Percentiles rank a stretch among this genome's conserved stretches.
These are phyloP conservation scores for Percopsis omiscomaycus DNA, from an alignment of 2,797 vertebrate species.

Conservation along the genomic window DNA sequence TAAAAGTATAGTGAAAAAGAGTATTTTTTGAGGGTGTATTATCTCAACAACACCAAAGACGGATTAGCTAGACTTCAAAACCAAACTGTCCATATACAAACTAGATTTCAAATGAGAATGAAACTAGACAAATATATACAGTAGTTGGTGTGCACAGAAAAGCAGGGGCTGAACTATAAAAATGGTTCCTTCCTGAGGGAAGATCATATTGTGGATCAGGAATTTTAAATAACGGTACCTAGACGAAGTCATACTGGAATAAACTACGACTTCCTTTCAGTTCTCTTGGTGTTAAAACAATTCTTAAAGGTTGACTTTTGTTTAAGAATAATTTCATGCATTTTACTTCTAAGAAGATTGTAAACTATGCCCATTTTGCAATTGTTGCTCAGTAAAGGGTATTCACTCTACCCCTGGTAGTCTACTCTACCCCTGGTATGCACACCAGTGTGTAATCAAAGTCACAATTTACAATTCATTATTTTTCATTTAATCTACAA, in stretches of 20 bases:
- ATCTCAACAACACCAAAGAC: slow-evolving; percentile 60
- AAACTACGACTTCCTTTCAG: background rate
- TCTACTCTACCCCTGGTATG: slow-evolving; percentile 42
- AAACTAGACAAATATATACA: slow-evolving; percentile 76
- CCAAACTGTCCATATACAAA: slow-evolving; percentile 66
- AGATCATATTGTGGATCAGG: background rate
- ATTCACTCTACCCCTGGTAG: slow-evolving; percentile 30
- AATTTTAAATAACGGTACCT: background rate
- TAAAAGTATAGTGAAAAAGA: slow-evolving; percentile 54
- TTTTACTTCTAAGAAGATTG: slow-evolving; percentile 54
- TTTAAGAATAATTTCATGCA: slow-evolving; percentile 8
- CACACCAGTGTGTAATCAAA: slow-evolving; percentile 73
- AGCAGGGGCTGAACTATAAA: slow-evolving; percentile 29
- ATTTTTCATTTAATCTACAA: slow-evolving; percentile 61
- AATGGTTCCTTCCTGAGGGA: background rate
- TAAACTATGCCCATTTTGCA: slow-evolving; percentile 40
- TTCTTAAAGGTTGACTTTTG: background rate
- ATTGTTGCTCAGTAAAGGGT: slow-evolving; percentile 18
- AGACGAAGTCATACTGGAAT: background rate
- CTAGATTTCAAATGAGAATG: slow-evolving; percentile 70
- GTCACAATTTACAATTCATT: slow-evolving; percentile 75
- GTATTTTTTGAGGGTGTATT: slow-evolving; percentile 40
- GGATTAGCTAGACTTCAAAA: slow-evolving; percentile 51
- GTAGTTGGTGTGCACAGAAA: slow-evolving; percentile 65
- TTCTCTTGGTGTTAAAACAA: background rate